Base-by-base conservation (phyloP, 2,113 vertebrate species). In the Antechinus stuartii region DNA sequence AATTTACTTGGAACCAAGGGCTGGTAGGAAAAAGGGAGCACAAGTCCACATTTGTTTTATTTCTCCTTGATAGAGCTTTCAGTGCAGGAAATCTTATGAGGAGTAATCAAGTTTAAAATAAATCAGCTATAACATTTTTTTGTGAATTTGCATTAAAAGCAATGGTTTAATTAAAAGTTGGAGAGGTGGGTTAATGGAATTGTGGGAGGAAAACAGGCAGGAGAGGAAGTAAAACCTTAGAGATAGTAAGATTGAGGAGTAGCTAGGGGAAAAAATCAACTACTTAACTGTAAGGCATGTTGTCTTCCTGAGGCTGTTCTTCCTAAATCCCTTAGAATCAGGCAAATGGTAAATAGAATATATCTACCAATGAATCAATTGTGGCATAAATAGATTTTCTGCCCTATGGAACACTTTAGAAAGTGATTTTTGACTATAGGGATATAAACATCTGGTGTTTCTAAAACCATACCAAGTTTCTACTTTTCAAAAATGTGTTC, bases 1-100 rank as follows among this genome's bases (percentile, higher is more conserved):
- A 97, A 97, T 97, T 97, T 95, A 95, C 94, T 97, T 97, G 94
- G 54, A 97, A 95, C 89, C 47, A 95, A 91, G 92, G 12, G 95
- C 94, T 95, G 94, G 97, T 55, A 97, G 68, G 94, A 95, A 95
- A 35, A 9, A 61, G n/a, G n/a, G 91, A 96, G 57, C 19, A 92
- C 3, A 90, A 93, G 91, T 95, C 93, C 76, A 96, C 90, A 97
- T 96, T 95, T 97, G 7, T 27, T 92, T 93, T 94, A 92, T 42
- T 2, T 92, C 54, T 95, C 97, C 92, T 89, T 55, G 93, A 57
- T 57, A 94, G 35, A 61, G 53, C 10, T 94, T 53, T 23, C 54
- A 91, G 54, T 95, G 95, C n/a, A 94, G 55, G 49, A 96, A 97
- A 11, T 10, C 84, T 97, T n/a, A 22, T 91, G 91, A 25, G 96